Evolutionary conservation across 2,888 invertebrate species (phyloP).

Genomic region (Pomacea canaliculata): DNA sequence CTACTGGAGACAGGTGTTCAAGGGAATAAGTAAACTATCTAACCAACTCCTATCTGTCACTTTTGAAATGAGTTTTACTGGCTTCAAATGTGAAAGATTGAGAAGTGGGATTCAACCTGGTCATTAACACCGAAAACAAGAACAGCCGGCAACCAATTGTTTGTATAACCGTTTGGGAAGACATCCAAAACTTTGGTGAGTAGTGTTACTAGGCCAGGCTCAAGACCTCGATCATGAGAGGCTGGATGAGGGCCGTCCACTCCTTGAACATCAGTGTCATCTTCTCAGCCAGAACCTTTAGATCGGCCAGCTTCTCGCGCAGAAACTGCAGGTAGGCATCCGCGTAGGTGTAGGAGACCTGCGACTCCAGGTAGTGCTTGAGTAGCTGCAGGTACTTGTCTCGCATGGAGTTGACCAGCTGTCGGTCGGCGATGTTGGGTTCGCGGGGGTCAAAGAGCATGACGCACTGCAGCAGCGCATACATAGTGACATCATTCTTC

Average conservation of each 20-base stretch:
- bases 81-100: too few species aligned
- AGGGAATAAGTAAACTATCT: too few species aligned
- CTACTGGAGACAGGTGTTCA: too few species aligned
- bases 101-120: too few species aligned
- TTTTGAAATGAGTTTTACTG: too few species aligned
- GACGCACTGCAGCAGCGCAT: conserved; percentile 76
- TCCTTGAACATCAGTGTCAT: conserved; percentile 20
- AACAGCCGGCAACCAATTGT: too few species aligned
- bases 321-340: conserved; percentile 13
- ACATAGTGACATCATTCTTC: conserved; percentile 89
- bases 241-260: conserved; percentile 25
- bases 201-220: conserved; percentile 4
- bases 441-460: conserved; percentile 24
- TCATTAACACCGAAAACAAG: too few species aligned
- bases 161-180: too few species aligned
- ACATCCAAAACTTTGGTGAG: too few species aligned
- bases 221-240: conserved; percentile 20
- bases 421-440: conserved; percentile 27
- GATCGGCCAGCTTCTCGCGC: conserved; percentile 18
- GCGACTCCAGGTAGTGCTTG: conserved; percentile 67
- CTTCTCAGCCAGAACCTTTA: conserved; percentile 10
- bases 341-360: conserved; percentile 48
- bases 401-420: conserved; percentile 61
- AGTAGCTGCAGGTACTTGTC: conserved; percentile 72
- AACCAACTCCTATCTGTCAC: too few species aligned